Evolutionary conservation across 2,888 invertebrate species (phyloP).

Genomic region (Eupsilia transversa): DNA sequence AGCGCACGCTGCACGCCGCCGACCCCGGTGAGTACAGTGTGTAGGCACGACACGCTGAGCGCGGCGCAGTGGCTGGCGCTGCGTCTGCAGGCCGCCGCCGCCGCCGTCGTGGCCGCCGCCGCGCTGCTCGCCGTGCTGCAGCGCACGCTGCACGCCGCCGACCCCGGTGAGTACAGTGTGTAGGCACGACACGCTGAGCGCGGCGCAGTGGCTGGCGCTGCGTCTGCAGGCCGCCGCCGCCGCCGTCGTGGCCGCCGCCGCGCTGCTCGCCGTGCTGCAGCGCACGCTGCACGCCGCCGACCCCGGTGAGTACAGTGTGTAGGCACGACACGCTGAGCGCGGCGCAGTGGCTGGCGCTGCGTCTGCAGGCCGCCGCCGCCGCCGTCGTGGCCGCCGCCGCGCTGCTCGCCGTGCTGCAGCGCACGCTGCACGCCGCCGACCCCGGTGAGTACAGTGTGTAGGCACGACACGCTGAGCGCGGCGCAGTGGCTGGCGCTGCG

Average conservation of each 20-base stretch:
- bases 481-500: too few relatives aligned
- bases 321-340: slow-evolving; percentile 1
- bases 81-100: slow-evolving; percentile 94
- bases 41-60: slow-evolving; percentile 1
- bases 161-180: slow-evolving; percentile 90
- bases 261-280: slow-evolving; percentile 88
- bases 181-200: slow-evolving; percentile 1
- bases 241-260: slow-evolving; percentile 91
- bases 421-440: slow-evolving; percentile 93
- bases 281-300: slow-evolving; percentile 93
- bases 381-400: slow-evolving; percentile 91
- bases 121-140: slow-evolving; percentile 88
- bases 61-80: slow-evolving; percentile 95
- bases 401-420: slow-evolving; percentile 89
- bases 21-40: slow-evolving; percentile 91
- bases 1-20: slow-evolving; percentile 93
- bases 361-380: slow-evolving; percentile 95
- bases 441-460: slow-evolving; percentile 88
- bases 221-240: slow-evolving; percentile 95
- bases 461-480: slow-evolving; percentile 1
- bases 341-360: slow-evolving; percentile 95
- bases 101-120: slow-evolving; percentile 91
- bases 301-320: slow-evolving; percentile 89
- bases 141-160: slow-evolving; percentile 93
- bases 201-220: slow-evolving; percentile 95